phyloP scores from a whole-genome alignment of 2,888 invertebrate genomes.

The Drosophila vallismaia region DNA sequence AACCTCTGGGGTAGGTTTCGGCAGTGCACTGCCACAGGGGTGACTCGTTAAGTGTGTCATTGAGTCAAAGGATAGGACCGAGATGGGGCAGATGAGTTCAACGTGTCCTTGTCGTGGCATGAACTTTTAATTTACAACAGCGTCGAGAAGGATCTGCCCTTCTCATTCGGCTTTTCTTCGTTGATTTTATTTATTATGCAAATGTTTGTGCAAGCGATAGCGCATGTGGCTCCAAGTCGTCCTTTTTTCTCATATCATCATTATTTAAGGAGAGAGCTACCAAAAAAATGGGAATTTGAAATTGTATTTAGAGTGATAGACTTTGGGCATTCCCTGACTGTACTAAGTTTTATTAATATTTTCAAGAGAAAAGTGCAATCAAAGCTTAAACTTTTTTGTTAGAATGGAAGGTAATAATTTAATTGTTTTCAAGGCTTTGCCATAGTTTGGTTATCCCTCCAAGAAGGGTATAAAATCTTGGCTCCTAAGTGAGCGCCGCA shows the following conservation, averaged over 20 bases:
- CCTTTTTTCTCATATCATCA: slow-evolving; percentile 39
- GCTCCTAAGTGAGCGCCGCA: slow-evolving; percentile 51
- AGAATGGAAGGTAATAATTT: too few species aligned
- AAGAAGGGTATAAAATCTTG: slow-evolving; percentile 14
- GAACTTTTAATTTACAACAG: slow-evolving; percentile 70
- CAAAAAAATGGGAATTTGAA: background rate
- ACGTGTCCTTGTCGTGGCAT: slow-evolving; percentile 65
- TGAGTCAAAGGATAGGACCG: slow-evolving; percentile 47
- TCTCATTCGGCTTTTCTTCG: slow-evolving; percentile 23
- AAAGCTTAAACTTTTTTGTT: background rate
- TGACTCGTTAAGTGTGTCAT: slow-evolving; percentile 29
- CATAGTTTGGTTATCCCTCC: background rate
- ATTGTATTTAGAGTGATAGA: background rate
- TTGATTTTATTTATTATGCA: slow-evolving; percentile 77
- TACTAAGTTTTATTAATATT: background rate
- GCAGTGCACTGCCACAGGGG: slow-evolving; percentile 6
- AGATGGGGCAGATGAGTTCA: slow-evolving; percentile 5
- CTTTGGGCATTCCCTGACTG: background rate
- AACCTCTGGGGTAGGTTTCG: slow-evolving; percentile 16
- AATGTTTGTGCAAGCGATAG: slow-evolving; percentile 37
- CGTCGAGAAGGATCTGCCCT: background rate
- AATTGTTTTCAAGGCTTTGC: too few species aligned
- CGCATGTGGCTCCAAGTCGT: slow-evolving; percentile 15
- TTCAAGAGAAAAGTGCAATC: background rate
- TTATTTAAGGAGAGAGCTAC: slow-evolving; percentile 46